A percentile compares a stretch with the other conserved stretches of the same genome.
phyloP scores from a whole-genome alignment of 2,888 invertebrate genomes.

The Orthonychiurus folsomi region DNA sequence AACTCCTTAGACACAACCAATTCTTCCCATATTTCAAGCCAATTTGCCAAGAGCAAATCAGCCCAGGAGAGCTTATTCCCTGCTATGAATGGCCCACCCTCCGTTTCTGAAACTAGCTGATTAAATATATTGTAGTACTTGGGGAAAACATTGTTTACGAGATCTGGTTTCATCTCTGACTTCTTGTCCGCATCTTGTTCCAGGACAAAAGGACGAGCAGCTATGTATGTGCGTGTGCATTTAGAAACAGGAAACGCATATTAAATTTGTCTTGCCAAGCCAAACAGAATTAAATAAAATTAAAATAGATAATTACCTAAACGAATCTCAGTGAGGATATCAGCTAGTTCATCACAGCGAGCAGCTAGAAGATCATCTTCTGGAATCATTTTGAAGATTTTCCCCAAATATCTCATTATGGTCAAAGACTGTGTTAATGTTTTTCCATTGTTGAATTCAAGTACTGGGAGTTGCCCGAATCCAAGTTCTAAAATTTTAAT shows the following conservation, averaged over 20 bases:
- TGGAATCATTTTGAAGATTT: slow-evolving; percentile 50
- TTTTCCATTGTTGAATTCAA: slow-evolving; percentile 52
- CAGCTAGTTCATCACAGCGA: slow-evolving; percentile 49
- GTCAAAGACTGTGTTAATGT: slow-evolving; percentile 51
- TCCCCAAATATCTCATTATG: slow-evolving; percentile 51
- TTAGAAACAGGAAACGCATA: too few relatives aligned
- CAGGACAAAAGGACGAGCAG: slow-evolving; percentile 1
- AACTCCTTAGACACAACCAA: not conserved
- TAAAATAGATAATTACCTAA: too few relatives aligned
- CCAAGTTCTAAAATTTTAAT: slow-evolving; percentile 16
- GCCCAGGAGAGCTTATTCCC: slow-evolving; percentile 14
- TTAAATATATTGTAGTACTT: slow-evolving; percentile 2
- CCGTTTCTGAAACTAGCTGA: not conserved
- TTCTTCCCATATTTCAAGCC: slow-evolving; percentile 11
- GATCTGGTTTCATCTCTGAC: not conserved
- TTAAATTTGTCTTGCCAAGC: too few relatives aligned
- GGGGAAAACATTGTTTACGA: not conserved
- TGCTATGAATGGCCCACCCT: slow-evolving; percentile 2
- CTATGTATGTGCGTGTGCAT: not conserved
- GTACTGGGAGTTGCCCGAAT: slow-evolving; percentile 47
- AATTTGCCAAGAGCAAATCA: slow-evolving; percentile 14
- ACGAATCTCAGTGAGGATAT: slow-evolving; percentile 5
- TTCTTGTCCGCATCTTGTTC: not conserved
- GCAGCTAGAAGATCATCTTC: slow-evolving; percentile 52
- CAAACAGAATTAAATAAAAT: too few relatives aligned